These are phyloP conservation scores for Pimephales promelas DNA, from an alignment of 2,113 vertebrate species.

Conservation along the genomic window DNA sequence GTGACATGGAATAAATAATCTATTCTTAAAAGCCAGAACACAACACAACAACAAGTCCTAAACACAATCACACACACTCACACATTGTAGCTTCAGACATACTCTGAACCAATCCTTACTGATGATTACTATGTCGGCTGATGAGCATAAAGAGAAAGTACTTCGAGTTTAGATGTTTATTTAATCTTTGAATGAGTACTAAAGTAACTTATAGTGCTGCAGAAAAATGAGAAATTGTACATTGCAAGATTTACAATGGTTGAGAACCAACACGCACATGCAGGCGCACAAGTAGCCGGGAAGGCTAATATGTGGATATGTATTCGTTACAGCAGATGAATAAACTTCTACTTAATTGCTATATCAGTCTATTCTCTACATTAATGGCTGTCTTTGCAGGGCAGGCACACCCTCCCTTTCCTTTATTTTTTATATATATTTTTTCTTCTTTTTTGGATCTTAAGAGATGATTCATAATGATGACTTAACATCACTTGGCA, in stretches of 20 bases:
- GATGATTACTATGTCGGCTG: not conserved
- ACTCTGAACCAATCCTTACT: no score
- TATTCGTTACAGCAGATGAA: conserved; percentile 75
- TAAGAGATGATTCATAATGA: conserved; percentile 35
- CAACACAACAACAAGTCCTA: not conserved
- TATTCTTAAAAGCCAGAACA: not conserved
- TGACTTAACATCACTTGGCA: conserved; percentile 31
- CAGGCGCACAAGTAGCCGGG: conserved; percentile 59
- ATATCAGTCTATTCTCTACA: conserved; percentile 74
- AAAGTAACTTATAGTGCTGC: not conserved
- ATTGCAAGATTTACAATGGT: not conserved
- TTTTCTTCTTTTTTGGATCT: conserved; percentile 6
- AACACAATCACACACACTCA: not conserved
- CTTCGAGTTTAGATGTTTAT: not conserved
- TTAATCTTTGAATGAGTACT: no score
- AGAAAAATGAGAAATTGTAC: not conserved
- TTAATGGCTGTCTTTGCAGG: conserved; percentile 63
- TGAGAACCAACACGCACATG: not conserved
- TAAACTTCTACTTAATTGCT: conserved; percentile 75
- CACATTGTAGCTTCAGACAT: not conserved
- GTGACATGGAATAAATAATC: conserved; percentile 16
- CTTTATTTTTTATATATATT: not conserved
- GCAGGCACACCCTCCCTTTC: conserved; percentile 21
- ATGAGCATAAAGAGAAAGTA: not conserved
- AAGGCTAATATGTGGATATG: conserved; percentile 76